phyloP scores from a whole-genome alignment of 2,797 vertebrate genomes.

The Galaxias olidus region DNA sequence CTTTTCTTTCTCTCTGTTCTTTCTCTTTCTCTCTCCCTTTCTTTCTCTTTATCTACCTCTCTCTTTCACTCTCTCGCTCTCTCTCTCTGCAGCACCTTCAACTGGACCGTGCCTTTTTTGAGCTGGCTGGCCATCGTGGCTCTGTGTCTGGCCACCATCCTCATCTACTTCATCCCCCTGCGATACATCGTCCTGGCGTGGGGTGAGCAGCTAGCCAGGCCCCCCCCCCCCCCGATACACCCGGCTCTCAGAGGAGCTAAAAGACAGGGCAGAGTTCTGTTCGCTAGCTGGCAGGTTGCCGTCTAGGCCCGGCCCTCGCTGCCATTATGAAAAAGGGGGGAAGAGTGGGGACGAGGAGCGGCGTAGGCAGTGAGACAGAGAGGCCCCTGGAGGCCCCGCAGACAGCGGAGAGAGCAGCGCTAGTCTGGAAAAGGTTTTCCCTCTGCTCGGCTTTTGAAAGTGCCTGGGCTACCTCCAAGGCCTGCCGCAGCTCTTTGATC shows the following conservation, averaged over 20 bases:
- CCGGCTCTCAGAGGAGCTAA: no score
- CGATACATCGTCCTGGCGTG: constrained; percentile 94
- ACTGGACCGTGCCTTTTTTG: constrained; percentile 98
- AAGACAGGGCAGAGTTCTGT: no score
- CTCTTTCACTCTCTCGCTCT: neutral
- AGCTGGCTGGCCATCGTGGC: constrained; percentile 93
- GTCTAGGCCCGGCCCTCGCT: no score
- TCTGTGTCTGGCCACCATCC: constrained; percentile 81
- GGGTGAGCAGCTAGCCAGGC: constrained; percentile 84
- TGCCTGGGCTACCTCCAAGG: neutral
- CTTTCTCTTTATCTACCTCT: neutral
- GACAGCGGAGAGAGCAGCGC: constrained; percentile 40
- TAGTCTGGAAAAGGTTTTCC: constrained; percentile 36
- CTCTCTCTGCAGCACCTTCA: constrained; percentile 85
- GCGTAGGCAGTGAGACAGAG: no score
- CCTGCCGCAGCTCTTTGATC: constrained; percentile 28
- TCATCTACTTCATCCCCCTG: constrained; percentile 94
- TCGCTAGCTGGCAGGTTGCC: no score
- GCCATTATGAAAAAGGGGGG: no score
- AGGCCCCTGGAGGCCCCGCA: neutral
- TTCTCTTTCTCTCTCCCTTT: neutral
- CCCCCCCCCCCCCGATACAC: no score
- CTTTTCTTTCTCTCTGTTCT: neutral
- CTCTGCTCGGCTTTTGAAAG: constrained; percentile 34
- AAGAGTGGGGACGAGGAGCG: no score